A percentile compares a stretch with the other conserved stretches of the same genome.
Conservation (phyloP, 2,113 vertebrate species). For the Pholis gunnellus region DNA sequence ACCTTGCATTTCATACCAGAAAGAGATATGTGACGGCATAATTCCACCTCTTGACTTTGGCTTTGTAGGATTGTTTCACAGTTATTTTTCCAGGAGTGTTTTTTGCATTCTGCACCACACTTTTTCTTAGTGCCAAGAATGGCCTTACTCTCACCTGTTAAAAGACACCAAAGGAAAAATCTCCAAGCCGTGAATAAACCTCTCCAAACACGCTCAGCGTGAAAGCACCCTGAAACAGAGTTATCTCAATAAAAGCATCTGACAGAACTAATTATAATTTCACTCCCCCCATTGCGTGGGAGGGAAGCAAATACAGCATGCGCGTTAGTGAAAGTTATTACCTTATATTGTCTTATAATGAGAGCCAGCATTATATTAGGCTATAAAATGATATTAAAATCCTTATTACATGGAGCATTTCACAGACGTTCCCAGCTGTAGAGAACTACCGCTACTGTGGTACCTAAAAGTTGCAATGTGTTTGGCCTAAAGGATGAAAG, state of each 20-base stretch:
- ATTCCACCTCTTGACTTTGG: not conserved
- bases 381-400: slow-evolving; percentile 35
- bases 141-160: not conserved
- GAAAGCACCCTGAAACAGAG: not conserved
- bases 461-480: slow-evolving; percentile 3
- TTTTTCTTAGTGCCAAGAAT: not conserved
- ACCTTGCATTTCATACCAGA: not conserved
- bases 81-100: not conserved
- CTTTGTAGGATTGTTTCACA: not conserved
- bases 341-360: slow-evolving; percentile 37
- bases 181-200: slow-evolving; percentile 2
- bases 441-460: not conserved
- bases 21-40: not conserved
- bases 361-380: slow-evolving; percentile 6
- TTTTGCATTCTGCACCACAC: not conserved
- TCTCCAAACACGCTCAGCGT: not conserved
- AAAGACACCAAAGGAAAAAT: not conserved
- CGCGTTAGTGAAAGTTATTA: slow-evolving; percentile 29
- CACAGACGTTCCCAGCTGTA: slow-evolving; percentile 5
- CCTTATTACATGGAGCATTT: slow-evolving; percentile 25
- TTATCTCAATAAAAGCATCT: slow-evolving; percentile 16
- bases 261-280: slow-evolving; percentile 43
- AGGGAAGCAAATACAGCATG: slow-evolving; percentile 23
- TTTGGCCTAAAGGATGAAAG: slow-evolving; percentile 20
- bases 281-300: not conserved